phyloP scores from a whole-genome alignment of 2,113 vertebrate species.

The Rhabdornis inornatus region DNA sequence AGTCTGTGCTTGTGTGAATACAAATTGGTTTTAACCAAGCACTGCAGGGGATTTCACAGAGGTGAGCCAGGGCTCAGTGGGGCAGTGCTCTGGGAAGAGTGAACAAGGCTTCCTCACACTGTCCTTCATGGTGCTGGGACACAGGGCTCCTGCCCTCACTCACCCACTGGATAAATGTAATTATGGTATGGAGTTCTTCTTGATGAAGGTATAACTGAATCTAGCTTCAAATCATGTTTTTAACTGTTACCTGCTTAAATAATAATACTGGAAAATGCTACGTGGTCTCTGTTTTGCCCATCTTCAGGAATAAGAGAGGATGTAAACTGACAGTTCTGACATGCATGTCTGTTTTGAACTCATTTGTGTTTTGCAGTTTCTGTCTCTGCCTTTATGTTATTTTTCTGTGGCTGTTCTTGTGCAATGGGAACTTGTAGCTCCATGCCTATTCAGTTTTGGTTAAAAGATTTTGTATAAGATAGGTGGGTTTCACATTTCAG shows the following conservation, averaged over 20 bases:
- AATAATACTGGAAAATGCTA: not conserved
- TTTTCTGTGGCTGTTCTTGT: not conserved
- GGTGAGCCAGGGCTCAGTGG: not conserved
- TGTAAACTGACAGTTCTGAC: not conserved
- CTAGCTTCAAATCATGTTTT: not conserved
- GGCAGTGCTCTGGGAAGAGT: not conserved
- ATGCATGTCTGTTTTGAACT: not conserved
- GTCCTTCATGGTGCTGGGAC: not conserved
- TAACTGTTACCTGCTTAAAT: not conserved
- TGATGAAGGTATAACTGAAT: not conserved
- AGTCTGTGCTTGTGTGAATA: not conserved
- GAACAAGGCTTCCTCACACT: not conserved
- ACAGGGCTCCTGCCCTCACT: not conserved
- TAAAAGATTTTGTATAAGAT: not conserved
- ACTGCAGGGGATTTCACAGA: not conserved
- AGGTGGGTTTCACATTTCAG: not conserved
- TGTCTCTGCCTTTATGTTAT: not conserved
- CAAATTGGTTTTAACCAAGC: not conserved
- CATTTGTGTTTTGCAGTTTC: not conserved
- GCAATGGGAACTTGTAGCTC: not conserved
- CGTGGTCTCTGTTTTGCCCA: not conserved
- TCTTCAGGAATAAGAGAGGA: not conserved
- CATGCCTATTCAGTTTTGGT: not conserved
- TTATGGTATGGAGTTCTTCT: not conserved
- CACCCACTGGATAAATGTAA: not conserved